Conservation (phyloP, 2,888 invertebrate genomes). For the Drosophila silvestris region DNA sequence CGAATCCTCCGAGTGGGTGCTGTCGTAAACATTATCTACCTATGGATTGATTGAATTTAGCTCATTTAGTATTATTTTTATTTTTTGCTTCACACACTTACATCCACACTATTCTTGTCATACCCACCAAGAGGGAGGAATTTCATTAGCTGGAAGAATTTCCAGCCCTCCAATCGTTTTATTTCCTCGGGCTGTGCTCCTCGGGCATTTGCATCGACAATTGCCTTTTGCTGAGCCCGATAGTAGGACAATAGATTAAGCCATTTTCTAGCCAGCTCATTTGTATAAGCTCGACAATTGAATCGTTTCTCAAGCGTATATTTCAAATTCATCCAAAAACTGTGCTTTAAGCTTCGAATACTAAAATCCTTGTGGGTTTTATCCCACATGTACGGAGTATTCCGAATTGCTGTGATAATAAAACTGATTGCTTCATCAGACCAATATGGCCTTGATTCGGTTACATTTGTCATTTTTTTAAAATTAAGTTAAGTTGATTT, state of each 20-base stretch:
- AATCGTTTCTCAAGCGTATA: conserved; percentile 48
- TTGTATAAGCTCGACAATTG: conserved; percentile 48
- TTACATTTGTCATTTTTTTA: conserved; percentile 33
- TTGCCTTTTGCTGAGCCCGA: conserved; percentile 49
- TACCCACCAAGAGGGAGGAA: conserved; percentile 32
- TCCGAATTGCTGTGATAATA: conserved; percentile 47
- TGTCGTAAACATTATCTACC: conserved; percentile 50
- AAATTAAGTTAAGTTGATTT: background rate
- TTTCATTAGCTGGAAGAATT: conserved; percentile 43
- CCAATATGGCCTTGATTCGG: conserved; percentile 49
- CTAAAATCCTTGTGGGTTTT: conserved; percentile 51
- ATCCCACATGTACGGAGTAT: conserved; percentile 57
- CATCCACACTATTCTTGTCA: conserved; percentile 40
- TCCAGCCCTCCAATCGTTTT: conserved; percentile 54
- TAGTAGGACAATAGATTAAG: conserved; percentile 50
- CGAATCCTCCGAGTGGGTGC: conserved; percentile 48
- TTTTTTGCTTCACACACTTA: conserved; percentile 24
- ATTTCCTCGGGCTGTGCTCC: conserved; percentile 51
- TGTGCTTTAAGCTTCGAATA: conserved; percentile 50
- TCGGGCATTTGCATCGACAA: conserved; percentile 44
- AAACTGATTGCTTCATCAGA: conserved; percentile 49
- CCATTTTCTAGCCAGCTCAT: conserved; percentile 53
- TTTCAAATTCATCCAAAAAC: conserved; percentile 54
- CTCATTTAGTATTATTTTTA: background rate
- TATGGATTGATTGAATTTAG: conserved; percentile 3